Conservation (phyloP, 2,113 vertebrate species). For the Oncorhynchus clarkii region DNA sequence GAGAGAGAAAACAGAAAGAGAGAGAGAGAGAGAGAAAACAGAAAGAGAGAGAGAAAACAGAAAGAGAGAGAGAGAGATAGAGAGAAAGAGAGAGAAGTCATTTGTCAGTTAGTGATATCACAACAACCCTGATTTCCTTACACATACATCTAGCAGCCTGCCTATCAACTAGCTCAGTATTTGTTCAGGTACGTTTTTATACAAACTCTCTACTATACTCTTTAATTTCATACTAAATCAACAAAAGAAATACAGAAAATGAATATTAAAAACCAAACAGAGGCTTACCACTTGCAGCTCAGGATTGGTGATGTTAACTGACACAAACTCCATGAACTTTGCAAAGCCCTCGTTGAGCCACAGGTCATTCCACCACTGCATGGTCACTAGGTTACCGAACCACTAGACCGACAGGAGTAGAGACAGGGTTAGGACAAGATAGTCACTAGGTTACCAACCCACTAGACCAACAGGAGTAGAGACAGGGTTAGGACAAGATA, state of each 20-base stretch:
- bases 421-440: neutral
- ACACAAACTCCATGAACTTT: conserved; percentile 75
- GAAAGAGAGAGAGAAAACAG: too few relatives aligned
- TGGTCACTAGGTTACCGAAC: conserved; percentile 78
- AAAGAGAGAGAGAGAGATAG: too few relatives aligned
- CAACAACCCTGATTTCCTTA: neutral
- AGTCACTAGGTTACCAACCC: neutral
- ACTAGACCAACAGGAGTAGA: too few relatives aligned
- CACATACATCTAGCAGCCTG: neutral
- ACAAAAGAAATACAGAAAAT: neutral
- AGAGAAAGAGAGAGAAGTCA: neutral
- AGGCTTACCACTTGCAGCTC: conserved; percentile 71
- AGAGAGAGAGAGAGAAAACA: too few relatives aligned
- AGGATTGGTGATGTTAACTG: conserved; percentile 63
- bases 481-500: too few relatives aligned
- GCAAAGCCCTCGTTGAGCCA: conserved; percentile 79
- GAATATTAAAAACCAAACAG: neutral
- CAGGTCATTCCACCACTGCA: conserved; percentile 80
- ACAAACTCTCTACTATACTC: too few relatives aligned
- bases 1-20: neutral
- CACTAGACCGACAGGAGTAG: conserved; percentile 49
- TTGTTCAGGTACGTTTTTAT: neutral
- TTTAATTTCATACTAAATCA: too few relatives aligned
- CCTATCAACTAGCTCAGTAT: too few relatives aligned
- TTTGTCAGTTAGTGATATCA: neutral